Percentiles rank a stretch among this genome's conserved stretches.
Conservation (phyloP, 2,888 invertebrate species). For the Drosophila helvetica region DNA sequence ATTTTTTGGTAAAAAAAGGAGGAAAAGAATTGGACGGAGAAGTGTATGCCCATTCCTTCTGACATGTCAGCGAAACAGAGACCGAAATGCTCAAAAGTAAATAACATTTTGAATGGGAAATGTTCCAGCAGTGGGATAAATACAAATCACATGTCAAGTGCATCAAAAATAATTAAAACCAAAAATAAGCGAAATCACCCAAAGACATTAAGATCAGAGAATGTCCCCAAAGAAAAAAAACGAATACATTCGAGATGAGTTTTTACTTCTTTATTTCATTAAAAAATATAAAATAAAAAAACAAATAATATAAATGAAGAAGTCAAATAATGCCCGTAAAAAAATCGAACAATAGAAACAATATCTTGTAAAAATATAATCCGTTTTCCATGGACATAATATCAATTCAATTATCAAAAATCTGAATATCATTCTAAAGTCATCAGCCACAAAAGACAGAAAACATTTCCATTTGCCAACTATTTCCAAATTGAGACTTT, state of each 20-base stretch:
- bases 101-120: slow-evolving; percentile 20
- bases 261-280: neutral
- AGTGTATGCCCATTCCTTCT: slow-evolving; percentile 53
- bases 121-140: slow-evolving; percentile 47
- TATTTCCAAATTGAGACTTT: neutral
- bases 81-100: slow-evolving; percentile 26
- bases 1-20: slow-evolving; percentile 49
- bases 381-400: neutral
- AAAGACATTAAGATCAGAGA: slow-evolving; percentile 19
- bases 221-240: slow-evolving; percentile 3
- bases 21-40: slow-evolving; percentile 50
- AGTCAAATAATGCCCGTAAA: no score
- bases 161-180: slow-evolving; percentile 22
- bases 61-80: slow-evolving; percentile 45
- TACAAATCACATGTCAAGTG: slow-evolving; percentile 58
- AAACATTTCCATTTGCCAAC: neutral
- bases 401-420: neutral
- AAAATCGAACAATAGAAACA: neutral
- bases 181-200: slow-evolving; percentile 28
- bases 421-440: neutral
- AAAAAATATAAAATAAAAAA: neutral
- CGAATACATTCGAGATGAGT: slow-evolving; percentile 3
- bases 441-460: no score
- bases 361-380: neutral
- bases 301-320: neutral